A percentile compares a stretch with the other conserved stretches of the same genome.
Conservation (phyloP, 1,140 invertebrate species). For the Wasmannia auropunctata region DNA sequence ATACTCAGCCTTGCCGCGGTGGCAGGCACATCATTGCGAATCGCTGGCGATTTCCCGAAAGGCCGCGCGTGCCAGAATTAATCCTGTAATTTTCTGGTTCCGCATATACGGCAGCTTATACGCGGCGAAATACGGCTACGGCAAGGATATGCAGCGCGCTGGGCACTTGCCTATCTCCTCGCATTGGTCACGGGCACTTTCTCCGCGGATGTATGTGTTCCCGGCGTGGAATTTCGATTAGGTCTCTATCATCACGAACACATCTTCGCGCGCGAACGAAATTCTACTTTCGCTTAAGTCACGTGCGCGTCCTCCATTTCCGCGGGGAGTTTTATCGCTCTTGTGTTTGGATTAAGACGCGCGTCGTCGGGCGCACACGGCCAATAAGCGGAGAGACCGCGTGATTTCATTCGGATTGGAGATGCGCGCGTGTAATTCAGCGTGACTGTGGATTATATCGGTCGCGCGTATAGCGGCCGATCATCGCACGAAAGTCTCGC, state of each 20-base stretch:
- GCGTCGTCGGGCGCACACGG: background rate
- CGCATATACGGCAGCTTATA: background rate
- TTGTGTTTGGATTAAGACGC: background rate
- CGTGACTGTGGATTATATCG: background rate
- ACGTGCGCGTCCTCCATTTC: conserved; percentile 51
- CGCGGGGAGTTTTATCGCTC: background rate
- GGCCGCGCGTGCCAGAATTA: conserved; percentile 13
- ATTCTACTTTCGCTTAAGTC: conserved; percentile 52
- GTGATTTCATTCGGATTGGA: background rate
- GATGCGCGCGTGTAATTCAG: background rate
- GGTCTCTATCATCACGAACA: conserved; percentile 40
- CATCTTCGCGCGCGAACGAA: conserved; percentile 34
- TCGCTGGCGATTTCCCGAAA: conserved; percentile 6
- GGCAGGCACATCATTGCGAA: background rate
- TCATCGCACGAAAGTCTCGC: background rate
- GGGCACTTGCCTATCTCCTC: background rate
- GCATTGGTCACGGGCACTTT: conserved; percentile 41
- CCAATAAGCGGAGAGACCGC: background rate
- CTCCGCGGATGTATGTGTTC: conserved; percentile 45
- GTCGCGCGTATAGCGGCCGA: too few relatives aligned
- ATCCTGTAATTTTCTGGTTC: conserved; percentile 11
- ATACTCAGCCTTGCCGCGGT: background rate
- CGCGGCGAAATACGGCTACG: background rate
- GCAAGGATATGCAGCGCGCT: conserved; percentile 5
- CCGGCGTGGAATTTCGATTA: conserved; percentile 49